phyloP scores from a whole-genome alignment of 2,888 invertebrate genomes.

The Epinotia nisella region DNA sequence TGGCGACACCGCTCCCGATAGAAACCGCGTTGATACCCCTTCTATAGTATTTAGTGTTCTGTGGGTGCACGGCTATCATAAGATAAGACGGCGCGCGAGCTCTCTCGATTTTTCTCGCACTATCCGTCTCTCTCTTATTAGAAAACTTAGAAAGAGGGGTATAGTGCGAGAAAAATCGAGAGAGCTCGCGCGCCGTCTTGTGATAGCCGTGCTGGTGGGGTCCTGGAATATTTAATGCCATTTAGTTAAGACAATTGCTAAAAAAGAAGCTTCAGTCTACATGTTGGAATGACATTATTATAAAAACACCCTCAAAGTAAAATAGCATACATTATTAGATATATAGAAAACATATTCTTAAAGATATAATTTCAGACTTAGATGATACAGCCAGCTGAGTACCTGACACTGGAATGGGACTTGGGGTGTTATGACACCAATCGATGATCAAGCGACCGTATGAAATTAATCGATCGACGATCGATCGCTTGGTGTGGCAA shows the following conservation, averaged over 20 bases:
- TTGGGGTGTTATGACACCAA: background rate
- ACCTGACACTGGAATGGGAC: slow-evolving; percentile 35
- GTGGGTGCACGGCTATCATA: too few relatives aligned
- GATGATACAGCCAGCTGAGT: slow-evolving; percentile 23
- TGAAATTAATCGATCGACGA: background rate
- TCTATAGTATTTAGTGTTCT: too few relatives aligned
- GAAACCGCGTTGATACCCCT: too few relatives aligned
- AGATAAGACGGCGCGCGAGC: too few relatives aligned
- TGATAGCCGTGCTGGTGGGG: too few relatives aligned
- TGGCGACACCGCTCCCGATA: too few relatives aligned
- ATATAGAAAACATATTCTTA: slow-evolving; percentile 17
- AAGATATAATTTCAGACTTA: slow-evolving; percentile 37
- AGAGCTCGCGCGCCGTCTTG: too few relatives aligned
- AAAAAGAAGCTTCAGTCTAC: background rate
- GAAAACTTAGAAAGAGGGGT: too few relatives aligned
- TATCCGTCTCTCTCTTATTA: too few relatives aligned
- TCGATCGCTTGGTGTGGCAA: background rate
- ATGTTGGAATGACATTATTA: slow-evolving; percentile 1
- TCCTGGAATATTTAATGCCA: background rate
- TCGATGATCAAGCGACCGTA: background rate
- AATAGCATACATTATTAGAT: background rate
- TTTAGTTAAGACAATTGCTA: background rate
- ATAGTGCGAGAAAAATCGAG: too few relatives aligned
- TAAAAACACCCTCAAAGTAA: background rate
- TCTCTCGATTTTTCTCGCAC: too few relatives aligned